Evolutionary conservation across 2,113 vertebrate genomes (phyloP).

Genomic region (Tauraco erythrolophus): DNA sequence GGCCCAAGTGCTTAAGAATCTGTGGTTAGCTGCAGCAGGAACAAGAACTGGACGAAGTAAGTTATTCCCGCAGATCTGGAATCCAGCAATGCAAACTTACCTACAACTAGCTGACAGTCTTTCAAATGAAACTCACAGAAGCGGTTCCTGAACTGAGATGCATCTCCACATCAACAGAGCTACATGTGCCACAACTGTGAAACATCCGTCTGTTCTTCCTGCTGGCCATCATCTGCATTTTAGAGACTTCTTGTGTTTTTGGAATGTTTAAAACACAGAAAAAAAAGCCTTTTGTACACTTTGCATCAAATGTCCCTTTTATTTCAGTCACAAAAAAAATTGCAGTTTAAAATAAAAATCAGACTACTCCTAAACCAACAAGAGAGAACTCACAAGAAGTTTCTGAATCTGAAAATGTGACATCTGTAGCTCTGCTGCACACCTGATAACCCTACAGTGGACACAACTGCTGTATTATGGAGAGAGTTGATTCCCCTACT

Average conservation of each 20-base stretch:
- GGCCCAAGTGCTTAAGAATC: not conserved
- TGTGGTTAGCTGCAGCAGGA: not conserved
- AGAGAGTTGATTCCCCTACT: not conserved
- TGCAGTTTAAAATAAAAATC: not conserved
- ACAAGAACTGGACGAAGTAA: not conserved
- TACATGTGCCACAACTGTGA: not conserved
- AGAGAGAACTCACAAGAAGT: not conserved
- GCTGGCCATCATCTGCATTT: not conserved
- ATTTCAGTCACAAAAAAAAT: not conserved
- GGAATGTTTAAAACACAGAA: not conserved
- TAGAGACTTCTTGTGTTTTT: not conserved
- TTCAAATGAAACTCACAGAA: not conserved
- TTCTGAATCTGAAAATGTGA: not conserved
- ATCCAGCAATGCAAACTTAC: not conserved
- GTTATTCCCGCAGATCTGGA: not conserved
- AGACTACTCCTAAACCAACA: not conserved
- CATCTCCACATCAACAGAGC: not conserved
- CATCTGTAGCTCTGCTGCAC: not conserved
- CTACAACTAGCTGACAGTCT: not conserved
- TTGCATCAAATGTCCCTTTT: not conserved
- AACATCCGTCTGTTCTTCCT: not conserved
- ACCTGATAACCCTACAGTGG: not conserved
- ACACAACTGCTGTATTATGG: not conserved
- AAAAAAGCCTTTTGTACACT: not conserved
- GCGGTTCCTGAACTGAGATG: not conserved